A percentile compares a stretch with the other conserved stretches of the same genome.
These are phyloP conservation scores for Trichacis sp. DNA, from an alignment of 2,888 invertebrate genomes.

Conservation along the genomic window DNA sequence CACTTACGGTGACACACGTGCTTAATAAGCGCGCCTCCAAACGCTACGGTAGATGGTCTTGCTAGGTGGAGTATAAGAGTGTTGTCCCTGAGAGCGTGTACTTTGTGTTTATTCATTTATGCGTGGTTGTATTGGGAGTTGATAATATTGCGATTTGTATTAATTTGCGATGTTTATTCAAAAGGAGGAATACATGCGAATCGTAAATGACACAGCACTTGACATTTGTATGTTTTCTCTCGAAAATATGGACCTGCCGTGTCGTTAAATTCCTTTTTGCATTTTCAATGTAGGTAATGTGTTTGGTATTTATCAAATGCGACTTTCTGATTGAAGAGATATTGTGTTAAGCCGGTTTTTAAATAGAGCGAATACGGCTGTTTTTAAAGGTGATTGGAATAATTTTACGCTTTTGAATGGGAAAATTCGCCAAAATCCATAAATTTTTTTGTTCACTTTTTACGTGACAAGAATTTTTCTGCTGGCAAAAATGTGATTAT, in stretches of 20 bases:
- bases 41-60: constrained; percentile 8
- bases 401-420: too few relatives aligned
- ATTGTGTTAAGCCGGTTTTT: too few relatives aligned
- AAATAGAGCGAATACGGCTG: too few relatives aligned
- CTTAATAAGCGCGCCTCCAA: constrained; percentile 27
- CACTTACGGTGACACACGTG: constrained; percentile 43
- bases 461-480: too few relatives aligned
- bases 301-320: too few relatives aligned
- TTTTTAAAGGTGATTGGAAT: too few relatives aligned
- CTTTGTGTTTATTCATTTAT: constrained; percentile 1
- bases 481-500: too few relatives aligned
- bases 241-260: neutral
- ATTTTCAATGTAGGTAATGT: too few relatives aligned
- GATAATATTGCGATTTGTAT: neutral
- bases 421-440: too few relatives aligned
- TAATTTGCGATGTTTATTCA: neutral
- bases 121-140: neutral
- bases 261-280: too few relatives aligned
- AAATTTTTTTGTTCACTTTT: too few relatives aligned
- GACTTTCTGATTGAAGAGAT: too few relatives aligned
- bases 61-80: constrained; percentile 10
- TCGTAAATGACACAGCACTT: neutral
- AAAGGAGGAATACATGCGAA: neutral
- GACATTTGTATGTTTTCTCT: neutral
- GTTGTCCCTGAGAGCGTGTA: neutral